Evolutionary conservation across 2,113 vertebrate genomes (phyloP).

Genomic region (Psophia crepitans): DNA sequence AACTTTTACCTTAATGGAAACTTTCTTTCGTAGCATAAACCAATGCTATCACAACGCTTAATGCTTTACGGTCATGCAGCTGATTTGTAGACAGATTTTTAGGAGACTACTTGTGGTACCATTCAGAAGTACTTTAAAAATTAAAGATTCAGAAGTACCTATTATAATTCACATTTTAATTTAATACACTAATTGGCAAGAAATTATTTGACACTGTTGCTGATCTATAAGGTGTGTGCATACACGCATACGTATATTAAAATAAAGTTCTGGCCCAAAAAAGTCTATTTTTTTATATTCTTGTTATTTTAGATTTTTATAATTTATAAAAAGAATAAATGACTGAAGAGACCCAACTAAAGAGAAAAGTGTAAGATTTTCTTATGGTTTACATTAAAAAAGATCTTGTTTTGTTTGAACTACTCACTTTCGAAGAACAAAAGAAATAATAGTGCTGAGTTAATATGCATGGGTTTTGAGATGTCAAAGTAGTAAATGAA

Average conservation of each 20-base stretch:
- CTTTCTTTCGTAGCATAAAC: background rate
- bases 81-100: background rate
- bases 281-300: background rate
- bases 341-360: background rate
- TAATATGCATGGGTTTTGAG: background rate
- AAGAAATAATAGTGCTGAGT: background rate
- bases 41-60: background rate
- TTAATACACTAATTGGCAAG: background rate
- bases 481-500: background rate
- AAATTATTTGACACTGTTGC: background rate
- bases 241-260: background rate
- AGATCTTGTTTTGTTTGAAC: background rate
- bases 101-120: background rate
- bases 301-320: background rate
- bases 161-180: background rate
- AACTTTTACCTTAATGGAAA: background rate
- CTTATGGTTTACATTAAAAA: background rate
- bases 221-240: background rate
- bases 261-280: background rate
- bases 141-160: background rate
- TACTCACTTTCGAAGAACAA: background rate
- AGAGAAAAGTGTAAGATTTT: background rate
- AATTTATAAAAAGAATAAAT: background rate
- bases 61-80: background rate
- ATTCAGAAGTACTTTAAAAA: background rate